These are phyloP conservation scores for Anadara kagoshimensis DNA, from an alignment of 1,140 invertebrate species.

Conservation along the genomic window DNA sequence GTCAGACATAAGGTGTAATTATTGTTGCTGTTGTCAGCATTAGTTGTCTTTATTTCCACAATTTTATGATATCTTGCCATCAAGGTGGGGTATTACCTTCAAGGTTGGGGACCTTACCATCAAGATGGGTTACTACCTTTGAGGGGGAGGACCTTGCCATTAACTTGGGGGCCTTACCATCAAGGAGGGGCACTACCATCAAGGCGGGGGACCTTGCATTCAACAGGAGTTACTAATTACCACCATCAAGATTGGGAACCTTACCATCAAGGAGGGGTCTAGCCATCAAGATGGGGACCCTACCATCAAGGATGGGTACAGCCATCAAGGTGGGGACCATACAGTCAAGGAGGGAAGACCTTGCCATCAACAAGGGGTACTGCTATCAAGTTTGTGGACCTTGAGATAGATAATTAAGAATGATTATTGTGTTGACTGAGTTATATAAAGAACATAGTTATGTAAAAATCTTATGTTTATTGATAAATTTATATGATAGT, in stretches of 20 bases:
- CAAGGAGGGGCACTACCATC: neutral
- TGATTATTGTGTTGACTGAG: neutral
- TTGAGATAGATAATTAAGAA: neutral
- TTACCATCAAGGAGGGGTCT: neutral
- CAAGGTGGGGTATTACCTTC: no score
- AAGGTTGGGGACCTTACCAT: no score
- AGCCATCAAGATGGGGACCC: neutral
- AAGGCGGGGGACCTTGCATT: neutral
- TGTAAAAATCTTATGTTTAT: no score
- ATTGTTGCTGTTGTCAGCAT: no score
- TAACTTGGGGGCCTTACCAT: no score
- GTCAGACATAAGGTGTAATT: no score
- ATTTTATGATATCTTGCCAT: no score
- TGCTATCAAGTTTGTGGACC: neutral
- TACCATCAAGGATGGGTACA: neutral
- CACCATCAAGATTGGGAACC: neutral
- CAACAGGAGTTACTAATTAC: neutral
- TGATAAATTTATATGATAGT: no score
- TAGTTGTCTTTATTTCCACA: no score
- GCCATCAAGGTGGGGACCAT: neutral
- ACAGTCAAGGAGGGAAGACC: neutral
- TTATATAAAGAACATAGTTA: no score
- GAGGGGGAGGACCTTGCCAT: no score
- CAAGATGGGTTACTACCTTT: no score
- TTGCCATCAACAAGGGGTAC: neutral